A percentile compares a stretch with the other conserved stretches of the same genome.
phyloP scores from a whole-genome alignment of 2,888 invertebrate genomes.

The Caenorhabditis drosophilae region DNA sequence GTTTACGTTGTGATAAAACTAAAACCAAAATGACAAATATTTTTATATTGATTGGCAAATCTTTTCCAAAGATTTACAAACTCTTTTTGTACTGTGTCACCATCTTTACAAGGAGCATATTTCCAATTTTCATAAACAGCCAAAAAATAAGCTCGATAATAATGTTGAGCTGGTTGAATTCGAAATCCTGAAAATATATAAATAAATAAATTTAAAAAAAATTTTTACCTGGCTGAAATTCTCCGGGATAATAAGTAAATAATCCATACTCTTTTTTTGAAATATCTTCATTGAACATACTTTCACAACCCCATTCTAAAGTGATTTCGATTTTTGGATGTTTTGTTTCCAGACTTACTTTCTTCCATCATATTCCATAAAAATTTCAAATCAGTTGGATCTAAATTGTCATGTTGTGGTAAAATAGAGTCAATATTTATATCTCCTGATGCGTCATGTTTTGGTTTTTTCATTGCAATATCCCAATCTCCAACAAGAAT shows the following conservation, averaged over 20 bases:
- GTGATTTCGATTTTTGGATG: background rate
- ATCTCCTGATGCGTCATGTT: constrained; percentile 35
- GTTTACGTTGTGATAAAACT: constrained; percentile 68
- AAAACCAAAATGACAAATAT: constrained; percentile 70
- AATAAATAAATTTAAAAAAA: too few relatives aligned
- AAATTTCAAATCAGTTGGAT: constrained; percentile 52
- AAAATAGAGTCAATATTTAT: constrained; percentile 49
- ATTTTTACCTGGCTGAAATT: constrained; percentile 39
- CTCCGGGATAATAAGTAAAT: constrained; percentile 54
- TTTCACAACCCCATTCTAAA: constrained; percentile 51
- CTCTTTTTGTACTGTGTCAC: constrained; percentile 43
- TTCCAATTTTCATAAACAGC: constrained; percentile 50
- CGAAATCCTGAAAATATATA: too few relatives aligned
- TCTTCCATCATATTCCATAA: constrained; percentile 61
- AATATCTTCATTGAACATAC: constrained; percentile 61
- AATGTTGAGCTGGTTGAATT: constrained; percentile 69
- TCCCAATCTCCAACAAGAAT: constrained; percentile 77
- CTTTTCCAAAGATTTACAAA: constrained; percentile 60
- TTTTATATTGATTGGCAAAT: constrained; percentile 65
- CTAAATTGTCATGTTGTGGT: constrained; percentile 35
- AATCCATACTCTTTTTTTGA: constrained; percentile 45
- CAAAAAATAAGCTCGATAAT: constrained; percentile 67
- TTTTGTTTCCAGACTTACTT: constrained; percentile 13
- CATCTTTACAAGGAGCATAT: constrained; percentile 36
- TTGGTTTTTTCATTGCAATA: constrained; percentile 34